Evolutionary conservation across 2,113 vertebrate species (phyloP), one percentile per base, ranked within the genome.

Genomic region (Cranoglanis bouderius): DNA sequence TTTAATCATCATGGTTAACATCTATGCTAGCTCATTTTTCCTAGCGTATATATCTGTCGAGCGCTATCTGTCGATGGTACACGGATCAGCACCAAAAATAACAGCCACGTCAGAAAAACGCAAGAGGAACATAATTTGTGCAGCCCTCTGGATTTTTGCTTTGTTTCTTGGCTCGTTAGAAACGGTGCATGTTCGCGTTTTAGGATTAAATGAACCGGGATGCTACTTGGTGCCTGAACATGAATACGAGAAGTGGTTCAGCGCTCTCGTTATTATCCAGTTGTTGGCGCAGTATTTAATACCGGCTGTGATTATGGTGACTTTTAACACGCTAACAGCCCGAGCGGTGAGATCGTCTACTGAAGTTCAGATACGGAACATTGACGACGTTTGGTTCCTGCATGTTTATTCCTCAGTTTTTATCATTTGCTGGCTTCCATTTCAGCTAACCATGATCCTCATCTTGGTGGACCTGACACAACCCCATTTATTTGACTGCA

Each of bases 21-120:
- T 99, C 96, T 97, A 97, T 81, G 97, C 97, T 94, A 99, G 98
- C 95, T 96, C 97, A 91, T 97, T 98, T 93, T 97, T 99, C 94
- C 94, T 99, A 88, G 96, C 96, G 51, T 95, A 96, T 92, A 97
- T 99, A 93, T 99, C 97, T 0, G 89, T 98, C 1, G 97, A 99
- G 92, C 97, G 97, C 85, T 99, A 98, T 0, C 40, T 97, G 87
- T 95, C 96, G 26, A 91, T 99, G 85, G 83, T 32, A 0, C 93
- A 90, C 88, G 95, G 89, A 96, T 6, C 95, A 87, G 49, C 96
- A 95, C 91, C 92, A 96, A 4, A 94, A 95, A 40, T 0, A 96
- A 97, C 61, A 94, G 94, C 90, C 0, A 92, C 96, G 35, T 95
- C 96, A 2, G 96, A 95, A 72, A 94, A 93, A 26, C 21, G 40